Base-by-base conservation (phyloP, 2,113 vertebrate genomes). In the Solea senegalensis region DNA sequence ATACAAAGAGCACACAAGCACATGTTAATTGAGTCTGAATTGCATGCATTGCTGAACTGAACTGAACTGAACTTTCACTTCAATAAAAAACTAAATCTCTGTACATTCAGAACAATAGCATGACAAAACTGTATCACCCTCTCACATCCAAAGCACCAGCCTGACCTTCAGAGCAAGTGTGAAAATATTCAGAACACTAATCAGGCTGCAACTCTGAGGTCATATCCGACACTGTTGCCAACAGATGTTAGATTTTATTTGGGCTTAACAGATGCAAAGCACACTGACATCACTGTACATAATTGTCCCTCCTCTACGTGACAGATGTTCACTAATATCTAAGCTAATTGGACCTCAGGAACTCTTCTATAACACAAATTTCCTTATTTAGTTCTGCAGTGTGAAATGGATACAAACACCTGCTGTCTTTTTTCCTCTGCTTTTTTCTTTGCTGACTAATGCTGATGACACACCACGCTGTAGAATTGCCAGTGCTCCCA, bases 191-290 rank as follows among this genome's bases (percentile, higher is more conserved):
- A n/a, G 7, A 26, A 54, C 43, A 46, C 58, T 64, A 62, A 74
- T 76, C 59, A 40, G 71, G 13, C 27, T 51, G 78, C 55, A 65
- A 69, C 7, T 14, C 64, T 4, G 50, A 44, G 27, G 79, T 68
- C 65, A 26, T 8, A 50, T 58, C 62, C 14, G 11, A 14, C 9
- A 2, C 60, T 45, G 65, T 50, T 78, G 69, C 78, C 61, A 65
- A 57, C 85, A 88, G 90, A 89, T 89, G 90, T 86, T 87, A n/a
- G 7, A 8, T 59, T 84, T 69, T 41, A 55, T 85, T 74, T 80
- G 81, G 73, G 75, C 65, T 55, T 69, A 73, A 80, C 86, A 88
- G 81, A 82, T 84, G 87, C 77, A 76, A 80, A 78, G 67, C 79
- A 72, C 44, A 73, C 65, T 83, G 70, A 79, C 81, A 73, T 82